Base-by-base conservation (phyloP, 2,888 invertebrate species). In the Nineta flava region DNA sequence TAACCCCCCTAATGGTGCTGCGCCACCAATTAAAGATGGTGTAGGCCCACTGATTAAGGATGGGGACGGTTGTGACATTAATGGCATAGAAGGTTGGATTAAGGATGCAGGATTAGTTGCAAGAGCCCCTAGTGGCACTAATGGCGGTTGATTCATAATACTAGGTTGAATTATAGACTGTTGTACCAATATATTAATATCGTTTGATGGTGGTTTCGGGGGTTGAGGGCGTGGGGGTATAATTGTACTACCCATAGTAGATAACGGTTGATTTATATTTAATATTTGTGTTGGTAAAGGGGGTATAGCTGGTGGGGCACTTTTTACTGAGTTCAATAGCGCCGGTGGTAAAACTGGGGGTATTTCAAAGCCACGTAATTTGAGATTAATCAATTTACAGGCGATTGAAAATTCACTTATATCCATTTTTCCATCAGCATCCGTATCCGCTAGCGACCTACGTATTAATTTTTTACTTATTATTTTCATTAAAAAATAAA, bases 351-450 rank as follows among this genome's bases (percentile, higher is more conserved):
- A 71, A 2, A 73, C 71, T 62, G 85, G 83, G 0, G 97, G 97
- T 48, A 97, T 75, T 63, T 95, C 93, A 60, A 87, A 80, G 3
- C 94, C 93, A 49, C 92, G 83, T 12, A 99, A 71, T 68, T 94
- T 95, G 54, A 95, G 74, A 62, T 88, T 92, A 50, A 95, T 94
- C 55, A 77, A 72, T 74, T 95, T 95, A 75, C 97, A 96, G 46
- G 99, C 97, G 59, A 99, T 92, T 56, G 93, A 93, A 68, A 97
- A 99, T 70, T 99, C 99, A 60, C 86, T 84, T 49, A 93, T 79
- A 61, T 96, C 90, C 77, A 99, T 81, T 70, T 91, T 92, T 0
- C 99, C 99, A 73, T 99, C 99, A 13, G 88, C 82, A 66, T 97
- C 92, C 44, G 93, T 86, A 66, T 99, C 99, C 1, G 97, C 91